Evolutionary conservation across 2,888 invertebrate species (phyloP).

Genomic region (Philereme vetulata): DNA sequence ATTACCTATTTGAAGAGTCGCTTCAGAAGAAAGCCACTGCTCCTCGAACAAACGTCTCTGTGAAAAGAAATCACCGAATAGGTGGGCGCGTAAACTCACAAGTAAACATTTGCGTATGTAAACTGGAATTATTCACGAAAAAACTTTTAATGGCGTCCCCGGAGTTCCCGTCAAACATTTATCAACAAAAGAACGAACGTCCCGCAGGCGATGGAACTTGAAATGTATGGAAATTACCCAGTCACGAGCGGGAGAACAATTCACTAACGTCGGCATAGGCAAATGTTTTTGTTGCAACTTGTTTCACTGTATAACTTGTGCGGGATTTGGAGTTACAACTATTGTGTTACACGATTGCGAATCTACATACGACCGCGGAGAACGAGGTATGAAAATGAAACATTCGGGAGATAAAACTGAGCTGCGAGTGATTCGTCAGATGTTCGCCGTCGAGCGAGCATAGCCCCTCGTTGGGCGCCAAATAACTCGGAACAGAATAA

Average conservation of each 20-base stretch:
- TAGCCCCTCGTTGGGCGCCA: conserved; percentile 66
- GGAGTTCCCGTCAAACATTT: conserved; percentile 84
- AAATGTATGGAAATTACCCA: conserved; percentile 84
- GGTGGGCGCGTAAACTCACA: conserved; percentile 80
- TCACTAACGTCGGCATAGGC: conserved; percentile 82
- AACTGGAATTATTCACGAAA: conserved; percentile 84
- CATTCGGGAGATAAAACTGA: conserved; percentile 50
- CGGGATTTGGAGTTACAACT: conserved; percentile 68
- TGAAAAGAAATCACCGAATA: conserved; percentile 82
- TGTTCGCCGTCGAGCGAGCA: conserved; percentile 54
- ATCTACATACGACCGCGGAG: conserved; percentile 40
- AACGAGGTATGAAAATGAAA: conserved; percentile 52
- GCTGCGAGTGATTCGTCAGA: conserved; percentile 62
- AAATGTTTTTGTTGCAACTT: conserved; percentile 82
- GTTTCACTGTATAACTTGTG: conserved; percentile 70
- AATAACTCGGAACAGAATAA: conserved; percentile 72
- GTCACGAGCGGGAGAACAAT: conserved; percentile 83
- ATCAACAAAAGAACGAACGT: conserved; percentile 84
- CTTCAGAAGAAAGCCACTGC: conserved; percentile 63
- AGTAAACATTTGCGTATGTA: conserved; percentile 84
- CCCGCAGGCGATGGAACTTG: conserved; percentile 84
- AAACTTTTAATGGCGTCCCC: conserved; percentile 84
- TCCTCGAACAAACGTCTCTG: conserved; percentile 74
- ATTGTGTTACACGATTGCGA: conserved; percentile 47
- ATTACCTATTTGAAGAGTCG: conserved; percentile 75